These are phyloP conservation scores for Myotis planiceps DNA, from an alignment of 2,797 vertebrate species.

Conservation along the genomic window DNA sequence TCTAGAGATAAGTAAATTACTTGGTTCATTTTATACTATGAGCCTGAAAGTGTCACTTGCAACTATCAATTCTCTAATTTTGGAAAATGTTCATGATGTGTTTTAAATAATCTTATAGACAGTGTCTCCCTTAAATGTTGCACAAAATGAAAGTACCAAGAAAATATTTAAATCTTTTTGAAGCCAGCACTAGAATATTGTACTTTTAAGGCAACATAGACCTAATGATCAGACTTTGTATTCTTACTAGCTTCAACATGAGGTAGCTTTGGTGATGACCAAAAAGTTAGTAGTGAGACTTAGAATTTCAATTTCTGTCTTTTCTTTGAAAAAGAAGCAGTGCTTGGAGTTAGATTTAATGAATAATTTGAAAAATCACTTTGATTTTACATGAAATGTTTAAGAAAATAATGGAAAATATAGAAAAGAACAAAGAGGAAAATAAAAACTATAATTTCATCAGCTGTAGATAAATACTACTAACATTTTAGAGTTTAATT, in stretches of 20 bases:
- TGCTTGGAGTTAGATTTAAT: background rate
- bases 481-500: background rate
- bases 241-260: background rate
- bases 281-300: background rate
- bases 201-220: background rate
- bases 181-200: background rate
- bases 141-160: background rate
- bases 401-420: background rate
- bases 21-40: background rate
- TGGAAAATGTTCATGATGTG: background rate
- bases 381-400: background rate
- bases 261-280: background rate
- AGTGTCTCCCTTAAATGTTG: background rate
- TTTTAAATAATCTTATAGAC: constrained; percentile 34
- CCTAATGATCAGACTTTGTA: background rate
- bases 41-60: background rate
- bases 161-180: background rate
- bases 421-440: background rate
- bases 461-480: background rate
- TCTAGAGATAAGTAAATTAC: constrained; percentile 36
- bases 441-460: background rate
- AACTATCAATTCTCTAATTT: background rate
- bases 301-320: background rate
- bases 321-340: background rate
- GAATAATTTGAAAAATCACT: constrained; percentile 13